Evolutionary conservation across 2,888 invertebrate genomes (phyloP).

Genomic region (Itoplectis maculator): DNA sequence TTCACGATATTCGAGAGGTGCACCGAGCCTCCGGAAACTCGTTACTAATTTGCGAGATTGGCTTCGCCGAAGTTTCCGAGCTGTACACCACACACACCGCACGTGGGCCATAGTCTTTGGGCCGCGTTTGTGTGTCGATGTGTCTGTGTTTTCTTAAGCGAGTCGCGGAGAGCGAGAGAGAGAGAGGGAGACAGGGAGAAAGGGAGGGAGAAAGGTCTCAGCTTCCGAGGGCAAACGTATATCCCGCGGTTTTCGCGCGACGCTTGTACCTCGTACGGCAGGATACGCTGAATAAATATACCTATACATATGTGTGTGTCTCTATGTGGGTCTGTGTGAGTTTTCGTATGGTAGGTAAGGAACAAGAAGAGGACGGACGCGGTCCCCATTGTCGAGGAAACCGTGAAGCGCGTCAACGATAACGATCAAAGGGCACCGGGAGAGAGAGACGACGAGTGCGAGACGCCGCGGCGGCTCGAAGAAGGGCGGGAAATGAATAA

Average conservation of each 20-base stretch:
- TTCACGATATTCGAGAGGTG: not conserved
- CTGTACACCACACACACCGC: conserved; percentile 25
- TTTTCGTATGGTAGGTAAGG: not conserved
- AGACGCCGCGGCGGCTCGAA: conserved; percentile 6
- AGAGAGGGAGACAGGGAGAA: not conserved
- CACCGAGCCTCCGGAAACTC: conserved; percentile 58
- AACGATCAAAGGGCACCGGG: conserved; percentile 49
- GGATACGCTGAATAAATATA: not conserved
- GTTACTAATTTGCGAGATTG: conserved; percentile 66
- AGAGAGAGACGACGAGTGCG: conserved; percentile 14
- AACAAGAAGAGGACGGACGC: conserved; percentile 27
- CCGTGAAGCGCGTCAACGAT: conserved; percentile 40
- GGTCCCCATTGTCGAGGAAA: conserved; percentile 51
- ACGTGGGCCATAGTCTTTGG: conserved; percentile 29
- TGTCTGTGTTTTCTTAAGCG: conserved; percentile 5
- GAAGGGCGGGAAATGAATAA: conserved; percentile 13
- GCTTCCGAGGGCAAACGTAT: conserved; percentile 37
- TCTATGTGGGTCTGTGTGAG: not conserved
- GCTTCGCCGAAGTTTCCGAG: conserved; percentile 61
- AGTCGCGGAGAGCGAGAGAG: not conserved
- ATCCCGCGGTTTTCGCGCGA: conserved; percentile 34
- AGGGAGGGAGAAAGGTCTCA: not conserved
- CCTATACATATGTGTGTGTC: not conserved
- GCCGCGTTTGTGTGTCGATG: conserved; percentile 1
- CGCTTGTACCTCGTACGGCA: conserved; percentile 7